Conservation (phyloP, 2,888 invertebrate species). For the Tortricodes alternella region DNA sequence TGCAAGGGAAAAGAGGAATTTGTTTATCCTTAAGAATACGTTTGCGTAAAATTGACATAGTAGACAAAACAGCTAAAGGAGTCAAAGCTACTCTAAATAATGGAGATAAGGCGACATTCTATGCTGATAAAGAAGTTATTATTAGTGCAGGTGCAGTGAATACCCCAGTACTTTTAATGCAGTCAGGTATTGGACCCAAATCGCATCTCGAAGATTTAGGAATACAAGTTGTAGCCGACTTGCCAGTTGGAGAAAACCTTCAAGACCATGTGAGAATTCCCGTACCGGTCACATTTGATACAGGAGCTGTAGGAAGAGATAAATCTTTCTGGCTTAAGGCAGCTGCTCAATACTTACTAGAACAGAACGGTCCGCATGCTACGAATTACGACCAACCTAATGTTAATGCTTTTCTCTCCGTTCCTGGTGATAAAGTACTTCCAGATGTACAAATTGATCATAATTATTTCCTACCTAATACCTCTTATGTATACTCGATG, state of each 20-base stretch:
- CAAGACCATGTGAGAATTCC: slow-evolving; percentile 76
- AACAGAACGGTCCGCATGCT: slow-evolving; percentile 65
- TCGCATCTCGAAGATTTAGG: slow-evolving; percentile 51
- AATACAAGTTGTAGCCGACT: slow-evolving; percentile 54
- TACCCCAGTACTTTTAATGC: slow-evolving; percentile 64
- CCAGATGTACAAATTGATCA: slow-evolving; percentile 75
- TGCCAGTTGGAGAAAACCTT: slow-evolving; percentile 73
- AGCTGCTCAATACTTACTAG: slow-evolving; percentile 63
- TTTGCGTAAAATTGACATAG: slow-evolving; percentile 52
- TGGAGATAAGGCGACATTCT: slow-evolving; percentile 49
- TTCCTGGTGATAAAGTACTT: slow-evolving; percentile 51
- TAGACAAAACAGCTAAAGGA: slow-evolving; percentile 50
- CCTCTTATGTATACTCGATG: slow-evolving; percentile 58
- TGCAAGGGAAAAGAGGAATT: slow-evolving; percentile 55
- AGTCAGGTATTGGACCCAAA: slow-evolving; percentile 68
- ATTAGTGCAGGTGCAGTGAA: slow-evolving; percentile 67
- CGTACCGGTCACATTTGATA: slow-evolving; percentile 61
- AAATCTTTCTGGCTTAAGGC: slow-evolving; percentile 64
- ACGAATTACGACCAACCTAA: slow-evolving; percentile 73
- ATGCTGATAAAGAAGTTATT: slow-evolving; percentile 62
- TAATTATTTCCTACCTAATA: slow-evolving; percentile 68
- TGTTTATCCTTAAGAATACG: slow-evolving; percentile 61
- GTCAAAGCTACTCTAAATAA: slow-evolving; percentile 53
- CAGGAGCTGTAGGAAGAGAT: slow-evolving; percentile 55
- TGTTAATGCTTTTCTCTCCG: slow-evolving; percentile 68